Evolutionary conservation across 2,113 vertebrate genomes (phyloP).

Genomic region (Tichodroma muraria): DNA sequence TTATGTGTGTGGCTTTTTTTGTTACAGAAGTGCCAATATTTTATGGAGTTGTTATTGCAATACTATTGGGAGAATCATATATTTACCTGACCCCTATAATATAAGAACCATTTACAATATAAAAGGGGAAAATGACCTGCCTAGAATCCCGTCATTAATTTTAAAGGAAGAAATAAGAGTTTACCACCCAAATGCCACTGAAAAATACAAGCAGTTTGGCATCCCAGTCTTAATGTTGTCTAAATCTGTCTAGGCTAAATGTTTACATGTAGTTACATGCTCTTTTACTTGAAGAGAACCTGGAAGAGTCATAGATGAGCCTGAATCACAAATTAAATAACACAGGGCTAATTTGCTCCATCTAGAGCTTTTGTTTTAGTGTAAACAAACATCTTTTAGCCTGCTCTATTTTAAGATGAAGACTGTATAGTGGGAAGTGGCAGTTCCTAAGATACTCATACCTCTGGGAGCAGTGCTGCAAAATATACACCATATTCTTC

Average conservation of each 20-base stretch:
- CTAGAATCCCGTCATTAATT: background rate
- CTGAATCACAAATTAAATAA: conserved; percentile 33
- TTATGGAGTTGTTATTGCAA: background rate
- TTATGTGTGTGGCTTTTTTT: background rate
- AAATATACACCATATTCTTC: background rate
- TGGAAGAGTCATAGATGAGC: background rate
- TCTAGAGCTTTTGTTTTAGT: conserved; percentile 36
- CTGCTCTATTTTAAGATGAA: conserved; percentile 13
- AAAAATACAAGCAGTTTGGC: background rate
- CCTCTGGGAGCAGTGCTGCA: background rate
- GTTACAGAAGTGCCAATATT: background rate
- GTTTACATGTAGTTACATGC: background rate
- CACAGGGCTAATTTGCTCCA: background rate
- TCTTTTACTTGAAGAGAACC: conserved; percentile 26
- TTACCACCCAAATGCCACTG: background rate
- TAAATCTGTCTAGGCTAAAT: background rate
- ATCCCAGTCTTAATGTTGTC: background rate
- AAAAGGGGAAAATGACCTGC: fast-evolving
- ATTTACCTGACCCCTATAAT: background rate
- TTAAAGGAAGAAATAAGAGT: background rate
- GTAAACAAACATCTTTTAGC: conserved; percentile 27
- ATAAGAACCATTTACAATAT: background rate
- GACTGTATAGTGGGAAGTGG: background rate
- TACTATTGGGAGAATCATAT: background rate
- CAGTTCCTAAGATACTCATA: background rate